phyloP scores from a whole-genome alignment of 1,140 invertebrate species.

The Riptortus pedestris region DNA sequence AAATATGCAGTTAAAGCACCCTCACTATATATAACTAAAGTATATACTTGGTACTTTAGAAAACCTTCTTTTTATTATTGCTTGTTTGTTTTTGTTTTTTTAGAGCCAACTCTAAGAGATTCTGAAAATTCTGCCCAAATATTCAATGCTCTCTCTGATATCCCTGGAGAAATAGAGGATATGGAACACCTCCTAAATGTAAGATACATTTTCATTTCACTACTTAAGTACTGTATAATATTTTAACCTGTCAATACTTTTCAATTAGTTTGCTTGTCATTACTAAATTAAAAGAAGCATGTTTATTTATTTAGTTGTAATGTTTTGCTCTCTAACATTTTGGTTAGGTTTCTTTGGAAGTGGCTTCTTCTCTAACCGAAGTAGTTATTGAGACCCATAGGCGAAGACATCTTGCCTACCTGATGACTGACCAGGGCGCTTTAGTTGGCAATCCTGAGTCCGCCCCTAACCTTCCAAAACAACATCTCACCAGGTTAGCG shows the following conservation, averaged over 20 bases:
- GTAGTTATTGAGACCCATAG: constrained; percentile 82
- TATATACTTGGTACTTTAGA: too few relatives aligned
- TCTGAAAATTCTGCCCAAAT: constrained; percentile 91
- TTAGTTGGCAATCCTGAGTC: constrained; percentile 82
- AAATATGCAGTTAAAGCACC: too few relatives aligned
- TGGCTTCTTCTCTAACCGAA: constrained; percentile 64
- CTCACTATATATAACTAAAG: too few relatives aligned
- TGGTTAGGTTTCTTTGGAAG: constrained; percentile 43
- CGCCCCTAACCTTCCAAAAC: constrained; percentile 81
- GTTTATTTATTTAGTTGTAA: background rate
- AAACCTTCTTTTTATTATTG: too few relatives aligned
- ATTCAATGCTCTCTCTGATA: constrained; percentile 90
- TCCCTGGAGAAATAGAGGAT: constrained; percentile 85
- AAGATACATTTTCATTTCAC: constrained; percentile 26
- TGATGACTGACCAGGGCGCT: constrained; percentile 92
- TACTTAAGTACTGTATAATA: too few relatives aligned
- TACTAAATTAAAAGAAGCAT: constrained; percentile 28
- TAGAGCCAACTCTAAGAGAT: constrained; percentile 66
- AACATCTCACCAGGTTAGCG: constrained; percentile 58
- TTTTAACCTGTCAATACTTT: too few relatives aligned
- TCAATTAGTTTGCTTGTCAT: too few relatives aligned
- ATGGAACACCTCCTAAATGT: constrained; percentile 68
- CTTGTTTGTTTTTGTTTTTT: too few relatives aligned
- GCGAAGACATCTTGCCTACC: constrained; percentile 80
- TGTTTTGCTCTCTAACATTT: too few relatives aligned